phyloP scores from a whole-genome alignment of 2,888 invertebrate genomes.

The Asteroscopus sphinx region DNA sequence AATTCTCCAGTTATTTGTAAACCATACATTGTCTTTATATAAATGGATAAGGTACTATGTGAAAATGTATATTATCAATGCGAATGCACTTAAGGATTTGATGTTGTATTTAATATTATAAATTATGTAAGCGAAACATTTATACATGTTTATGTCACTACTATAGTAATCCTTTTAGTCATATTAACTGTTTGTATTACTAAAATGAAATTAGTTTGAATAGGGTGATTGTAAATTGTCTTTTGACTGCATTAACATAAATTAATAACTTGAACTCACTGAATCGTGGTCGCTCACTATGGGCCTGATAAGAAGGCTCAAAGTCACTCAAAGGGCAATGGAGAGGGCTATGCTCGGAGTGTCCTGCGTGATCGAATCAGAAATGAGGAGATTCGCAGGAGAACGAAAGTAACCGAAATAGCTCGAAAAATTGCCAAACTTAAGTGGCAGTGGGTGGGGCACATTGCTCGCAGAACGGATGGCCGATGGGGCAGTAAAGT shows the following conservation, averaged over 20 bases:
- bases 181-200: slow-evolving; percentile 30
- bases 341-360: too few species aligned
- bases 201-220: slow-evolving; percentile 17
- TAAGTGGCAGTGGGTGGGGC: too few species aligned
- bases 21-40: slow-evolving; percentile 13
- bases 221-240: slow-evolving; percentile 22
- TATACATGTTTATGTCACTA: slow-evolving; percentile 52
- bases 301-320: too few species aligned
- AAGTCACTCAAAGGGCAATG: too few species aligned
- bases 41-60: slow-evolving; percentile 34
- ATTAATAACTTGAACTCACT: background rate
- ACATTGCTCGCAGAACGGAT: too few species aligned
- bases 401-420: too few species aligned
- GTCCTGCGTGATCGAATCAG: too few species aligned
- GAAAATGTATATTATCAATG: slow-evolving; percentile 64
- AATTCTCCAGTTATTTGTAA: slow-evolving; percentile 7
- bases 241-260: background rate
- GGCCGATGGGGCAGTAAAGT: too few species aligned
- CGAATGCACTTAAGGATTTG: slow-evolving; percentile 82
- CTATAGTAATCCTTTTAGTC: slow-evolving; percentile 32
- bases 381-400: too few species aligned
- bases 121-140: slow-evolving; percentile 44
- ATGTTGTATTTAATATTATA: slow-evolving; percentile 70
- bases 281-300: too few species aligned
- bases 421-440: too few species aligned